Conservation (phyloP, 2,888 invertebrate genomes). For the Tenthredo distinguenda region DNA sequence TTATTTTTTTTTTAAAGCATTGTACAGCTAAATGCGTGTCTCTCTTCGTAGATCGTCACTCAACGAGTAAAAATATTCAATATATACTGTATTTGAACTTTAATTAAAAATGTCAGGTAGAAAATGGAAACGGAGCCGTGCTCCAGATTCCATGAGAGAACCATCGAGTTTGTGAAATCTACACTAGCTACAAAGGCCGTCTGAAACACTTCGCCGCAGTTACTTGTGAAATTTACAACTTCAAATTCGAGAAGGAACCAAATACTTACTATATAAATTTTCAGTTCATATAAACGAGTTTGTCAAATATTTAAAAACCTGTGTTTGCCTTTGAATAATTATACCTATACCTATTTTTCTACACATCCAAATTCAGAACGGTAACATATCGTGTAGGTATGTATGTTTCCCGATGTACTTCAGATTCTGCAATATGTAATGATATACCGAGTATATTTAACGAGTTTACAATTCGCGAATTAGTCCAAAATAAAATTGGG, state of each 20-base stretch:
- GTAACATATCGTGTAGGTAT: not conserved
- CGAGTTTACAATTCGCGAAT: not conserved
- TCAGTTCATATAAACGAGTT: not conserved
- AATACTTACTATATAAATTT: not conserved
- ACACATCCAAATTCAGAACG: not conserved
- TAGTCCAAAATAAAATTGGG: not conserved
- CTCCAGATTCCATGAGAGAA: slow-evolving; percentile 11
- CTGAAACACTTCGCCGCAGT: not conserved
- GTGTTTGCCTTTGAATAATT: not conserved
- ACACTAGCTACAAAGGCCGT: not conserved
- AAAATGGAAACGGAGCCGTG: not conserved
- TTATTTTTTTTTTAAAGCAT: not conserved
- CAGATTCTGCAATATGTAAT: not conserved
- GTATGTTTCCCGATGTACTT: not conserved
- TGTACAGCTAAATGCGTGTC: not conserved
- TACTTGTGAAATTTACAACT: not conserved
- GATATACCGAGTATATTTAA: not conserved
- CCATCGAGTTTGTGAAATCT: slow-evolving; percentile 7
- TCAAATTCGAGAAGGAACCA: not conserved
- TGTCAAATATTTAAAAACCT: not conserved
- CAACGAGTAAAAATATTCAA: not conserved
- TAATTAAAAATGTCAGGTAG: not conserved
- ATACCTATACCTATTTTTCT: not conserved
- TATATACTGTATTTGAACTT: not conserved
- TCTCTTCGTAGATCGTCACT: not conserved